phyloP scores from a whole-genome alignment of 37 sponge, comb jelly and placozoan species.

The Geodia barretti region DNA sequence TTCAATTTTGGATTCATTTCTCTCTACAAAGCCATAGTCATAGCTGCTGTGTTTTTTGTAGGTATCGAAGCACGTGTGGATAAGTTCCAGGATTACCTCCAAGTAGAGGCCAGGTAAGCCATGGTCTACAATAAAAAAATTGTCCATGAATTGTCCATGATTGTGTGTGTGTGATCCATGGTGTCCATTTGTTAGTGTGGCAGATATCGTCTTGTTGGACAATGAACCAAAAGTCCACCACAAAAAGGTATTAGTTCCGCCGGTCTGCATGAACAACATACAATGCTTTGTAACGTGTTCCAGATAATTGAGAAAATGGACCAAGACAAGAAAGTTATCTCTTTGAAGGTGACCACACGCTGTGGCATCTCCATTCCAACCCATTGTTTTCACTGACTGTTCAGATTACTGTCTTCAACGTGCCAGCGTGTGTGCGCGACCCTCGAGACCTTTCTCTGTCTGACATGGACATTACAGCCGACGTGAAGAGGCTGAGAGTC shows the following conservation, averaged over 20 bases:
- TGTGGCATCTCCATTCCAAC: too few relatives aligned
- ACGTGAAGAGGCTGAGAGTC: slow-evolving; percentile 36
- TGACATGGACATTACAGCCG: slow-evolving; percentile 34
- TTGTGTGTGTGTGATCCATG: not conserved
- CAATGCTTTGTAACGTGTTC: too few relatives aligned
- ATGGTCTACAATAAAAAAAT: too few relatives aligned
- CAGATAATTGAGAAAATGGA: slow-evolving; percentile 25
- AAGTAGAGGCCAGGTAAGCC: not conserved
- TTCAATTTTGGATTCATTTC: too few relatives aligned
- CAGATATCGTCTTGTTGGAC: slow-evolving; percentile 1
- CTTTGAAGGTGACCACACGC: slow-evolving; percentile 1
- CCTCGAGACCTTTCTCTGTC: slow-evolving; percentile 16
- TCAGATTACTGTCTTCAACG: slow-evolving; percentile 13
- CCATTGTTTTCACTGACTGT: not conserved
- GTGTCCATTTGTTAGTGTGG: slow-evolving; percentile 15
- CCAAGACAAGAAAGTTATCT: slow-evolving; percentile 6
- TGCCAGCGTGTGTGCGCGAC: not conserved
- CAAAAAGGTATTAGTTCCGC: slow-evolving; percentile 5
- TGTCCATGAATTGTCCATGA: not conserved
- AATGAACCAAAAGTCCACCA: slow-evolving; percentile 11
- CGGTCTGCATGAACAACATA: not conserved
- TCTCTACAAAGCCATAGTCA: too few relatives aligned
- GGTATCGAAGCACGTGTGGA: not conserved
- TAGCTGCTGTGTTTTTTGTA: too few relatives aligned
- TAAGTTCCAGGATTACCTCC: not conserved